Conservation (phyloP, 2,113 vertebrate genomes). For the Upupa epops region DNA sequence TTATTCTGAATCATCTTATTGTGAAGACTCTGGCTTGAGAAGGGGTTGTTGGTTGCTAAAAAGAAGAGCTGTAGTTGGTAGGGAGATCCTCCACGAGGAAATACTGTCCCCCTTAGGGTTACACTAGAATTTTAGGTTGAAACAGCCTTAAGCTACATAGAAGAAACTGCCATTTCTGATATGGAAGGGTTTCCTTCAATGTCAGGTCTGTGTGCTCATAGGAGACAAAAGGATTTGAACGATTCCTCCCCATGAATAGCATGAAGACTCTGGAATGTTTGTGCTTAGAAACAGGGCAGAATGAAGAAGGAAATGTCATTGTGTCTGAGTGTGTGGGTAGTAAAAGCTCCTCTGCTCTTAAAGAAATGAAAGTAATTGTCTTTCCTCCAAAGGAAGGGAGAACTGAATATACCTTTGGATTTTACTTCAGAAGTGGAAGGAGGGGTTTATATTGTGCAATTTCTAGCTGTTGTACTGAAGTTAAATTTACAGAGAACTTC, state of each 20-base stretch:
- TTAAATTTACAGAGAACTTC: not conserved
- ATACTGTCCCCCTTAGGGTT: not conserved
- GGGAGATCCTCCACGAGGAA: not conserved
- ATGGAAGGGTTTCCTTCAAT: not conserved
- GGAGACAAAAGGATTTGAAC: not conserved
- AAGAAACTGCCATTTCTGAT: not conserved
- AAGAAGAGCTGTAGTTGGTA: not conserved
- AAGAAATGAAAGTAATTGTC: not conserved
- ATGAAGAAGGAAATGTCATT: not conserved
- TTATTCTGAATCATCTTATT: too few species aligned
- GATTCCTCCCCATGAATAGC: not conserved
- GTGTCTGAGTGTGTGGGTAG: not conserved
- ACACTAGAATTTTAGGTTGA: not conserved
- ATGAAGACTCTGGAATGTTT: not conserved
- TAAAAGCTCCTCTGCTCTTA: not conserved
- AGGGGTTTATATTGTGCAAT: not conserved
- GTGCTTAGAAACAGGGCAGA: not conserved
- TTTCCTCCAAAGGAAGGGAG: not conserved
- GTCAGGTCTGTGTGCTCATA: not conserved
- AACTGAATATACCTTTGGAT: not conserved
- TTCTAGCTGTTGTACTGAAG: not conserved
- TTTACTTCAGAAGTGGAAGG: not conserved
- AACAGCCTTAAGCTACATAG: not conserved
- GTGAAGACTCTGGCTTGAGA: not conserved
- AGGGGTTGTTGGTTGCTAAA: not conserved